Base-by-base conservation (phyloP, 1,140 invertebrate species). In the Rhizoglyphus robini region DNA sequence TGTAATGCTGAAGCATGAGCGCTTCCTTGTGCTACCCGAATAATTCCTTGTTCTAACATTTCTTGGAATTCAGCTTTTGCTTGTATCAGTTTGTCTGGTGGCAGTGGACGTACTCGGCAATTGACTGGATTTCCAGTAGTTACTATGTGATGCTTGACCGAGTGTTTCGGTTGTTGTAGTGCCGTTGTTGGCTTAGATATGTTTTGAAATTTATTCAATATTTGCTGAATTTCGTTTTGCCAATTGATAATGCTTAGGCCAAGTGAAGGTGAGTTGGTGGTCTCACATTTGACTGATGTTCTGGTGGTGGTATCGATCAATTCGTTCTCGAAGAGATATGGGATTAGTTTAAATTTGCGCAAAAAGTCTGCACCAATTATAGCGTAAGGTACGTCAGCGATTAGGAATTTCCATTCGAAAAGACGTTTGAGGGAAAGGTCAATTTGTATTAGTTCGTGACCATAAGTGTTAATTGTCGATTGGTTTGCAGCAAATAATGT, bases 331-430 rank as follows among this genome's bases (percentile, higher is more conserved):
- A 20, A 32, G 8, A 68, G 23, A 27, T 68, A 51, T 1, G 41
- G 51, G 2, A 49, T 20, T 8, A 68, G 20, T 8, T 59, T 32
- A 36, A 36, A 68, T 18, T 63, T 30, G 11, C n/a, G n/a, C 4
- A 68, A 34, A 65, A 68, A 68, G 65, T 68, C 59, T 0, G 61
- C 66, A 0, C 68, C 68, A 23, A 68, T 65, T n/a, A 68, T 68
- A 1, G 67, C 61, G 20, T 68, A 41, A 1, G 20, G 18, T 4
- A 69, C 66, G 34, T 67, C 63, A 4, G 62, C 57, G 0, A 68
- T 49, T 15, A 65, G 18, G 47, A 69, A 69, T 18, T 4, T 34
- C 62, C 54, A 68, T 0, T 4, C 15, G 27, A 69, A 61, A 5
- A 25, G 4, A 32, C 20, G 1, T 0, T 41, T 20, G 1, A 69